These are phyloP conservation scores for Micronycteris hirsuta DNA, from an alignment of 2,113 vertebrate species.

Conservation along the genomic window DNA sequence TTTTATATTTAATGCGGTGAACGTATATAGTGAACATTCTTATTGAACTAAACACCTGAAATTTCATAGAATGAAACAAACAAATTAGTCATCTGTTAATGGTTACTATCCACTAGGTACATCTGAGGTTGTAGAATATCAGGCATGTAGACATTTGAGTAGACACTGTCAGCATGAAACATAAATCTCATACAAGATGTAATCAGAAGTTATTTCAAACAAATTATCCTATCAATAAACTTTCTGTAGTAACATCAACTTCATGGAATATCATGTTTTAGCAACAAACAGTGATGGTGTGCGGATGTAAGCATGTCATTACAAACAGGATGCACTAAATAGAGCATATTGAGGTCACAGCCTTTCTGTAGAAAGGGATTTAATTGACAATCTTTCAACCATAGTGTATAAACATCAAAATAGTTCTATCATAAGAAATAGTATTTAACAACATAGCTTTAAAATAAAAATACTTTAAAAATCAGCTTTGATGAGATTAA, in stretches of 20 bases:
- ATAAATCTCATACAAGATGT: slow-evolving; percentile 48
- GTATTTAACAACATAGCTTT: slow-evolving; percentile 63
- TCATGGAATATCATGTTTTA: slow-evolving; percentile 33
- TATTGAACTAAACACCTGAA: slow-evolving; percentile 62
- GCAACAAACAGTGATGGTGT: slow-evolving; percentile 51
- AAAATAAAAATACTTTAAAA: slow-evolving; percentile 79
- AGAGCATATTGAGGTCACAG: slow-evolving; percentile 56
- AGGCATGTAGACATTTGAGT: slow-evolving; percentile 50
- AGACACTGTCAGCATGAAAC: slow-evolving; percentile 52
- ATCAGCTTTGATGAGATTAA: slow-evolving; percentile 70
- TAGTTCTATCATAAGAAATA: slow-evolving; percentile 69
- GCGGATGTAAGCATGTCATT: slow-evolving; percentile 37
- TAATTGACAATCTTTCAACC: slow-evolving; percentile 71
- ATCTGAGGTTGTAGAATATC: slow-evolving; percentile 53
- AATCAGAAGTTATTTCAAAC: slow-evolving; percentile 53
- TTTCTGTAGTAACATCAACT: slow-evolving; percentile 39
- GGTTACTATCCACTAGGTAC: slow-evolving; percentile 49
- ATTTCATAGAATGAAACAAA: slow-evolving; percentile 57
- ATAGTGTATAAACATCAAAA: slow-evolving; percentile 74
- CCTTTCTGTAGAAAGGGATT: slow-evolving; percentile 64
- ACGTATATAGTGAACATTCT: slow-evolving; percentile 50
- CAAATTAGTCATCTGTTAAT: slow-evolving; percentile 52
- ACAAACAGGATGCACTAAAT: slow-evolving; percentile 42
- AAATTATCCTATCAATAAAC: slow-evolving; percentile 52
- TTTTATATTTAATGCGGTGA: slow-evolving; percentile 69